Evolutionary conservation across 1,140 invertebrate species (phyloP).

Genomic region (Goniozus legneri): DNA sequence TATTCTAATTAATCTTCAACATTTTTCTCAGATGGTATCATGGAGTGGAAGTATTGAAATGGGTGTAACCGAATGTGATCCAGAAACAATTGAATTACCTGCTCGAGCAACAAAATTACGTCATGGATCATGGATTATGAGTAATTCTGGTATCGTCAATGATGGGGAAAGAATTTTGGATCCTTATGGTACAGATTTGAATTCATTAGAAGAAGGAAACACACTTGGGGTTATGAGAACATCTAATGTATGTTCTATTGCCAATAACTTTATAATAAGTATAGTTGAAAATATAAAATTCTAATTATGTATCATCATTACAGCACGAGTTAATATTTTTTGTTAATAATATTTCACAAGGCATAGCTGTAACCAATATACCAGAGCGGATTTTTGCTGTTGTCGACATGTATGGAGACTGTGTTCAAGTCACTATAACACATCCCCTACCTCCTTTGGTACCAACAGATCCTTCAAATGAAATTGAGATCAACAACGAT

Average conservation of each 20-base stretch:
- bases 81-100: conserved; percentile 75
- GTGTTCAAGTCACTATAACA: conserved; percentile 78
- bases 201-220: conserved; percentile 80
- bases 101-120: conserved; percentile 74
- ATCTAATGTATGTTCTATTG: conserved; percentile 58
- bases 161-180: conserved; percentile 78
- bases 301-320: conserved; percentile 10
- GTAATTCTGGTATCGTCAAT: conserved; percentile 77
- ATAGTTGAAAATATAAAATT: conserved; percentile 11
- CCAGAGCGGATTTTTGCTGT: conserved; percentile 78
- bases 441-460: conserved; percentile 24
- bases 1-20: background rate
- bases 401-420: conserved; percentile 90
- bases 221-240: conserved; percentile 80
- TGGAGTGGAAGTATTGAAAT: conserved; percentile 93
- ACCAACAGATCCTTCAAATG: conserved; percentile 33
- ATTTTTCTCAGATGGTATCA: conserved; percentile 68
- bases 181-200: conserved; percentile 80
- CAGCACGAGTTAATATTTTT: conserved; percentile 81
- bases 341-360: conserved; percentile 85
- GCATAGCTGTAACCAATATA: conserved; percentile 75
- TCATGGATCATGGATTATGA: conserved; percentile 86
- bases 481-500: conserved; percentile 48
- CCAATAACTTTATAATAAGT: conserved; percentile 6
- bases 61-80: conserved; percentile 82